Conservation (phyloP, 2,797 vertebrate genomes). For the Rhinella marina region DNA sequence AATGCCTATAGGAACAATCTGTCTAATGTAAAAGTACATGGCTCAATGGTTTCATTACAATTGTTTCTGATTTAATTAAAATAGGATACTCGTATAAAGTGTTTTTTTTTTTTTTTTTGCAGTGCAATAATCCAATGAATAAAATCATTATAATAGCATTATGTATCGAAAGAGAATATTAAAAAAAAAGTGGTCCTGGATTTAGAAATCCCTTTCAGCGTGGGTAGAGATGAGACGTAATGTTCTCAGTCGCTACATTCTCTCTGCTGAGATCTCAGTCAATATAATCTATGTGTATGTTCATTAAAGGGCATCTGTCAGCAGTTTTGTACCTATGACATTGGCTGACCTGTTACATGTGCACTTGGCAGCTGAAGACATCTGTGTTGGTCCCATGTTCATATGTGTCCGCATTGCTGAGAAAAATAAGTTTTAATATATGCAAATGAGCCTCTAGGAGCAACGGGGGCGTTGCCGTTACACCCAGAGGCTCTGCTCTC, state of each 20-base stretch:
- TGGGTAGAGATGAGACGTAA: neutral
- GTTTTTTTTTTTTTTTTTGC: neutral
- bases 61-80: slow-evolving; percentile 32
- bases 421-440: too few relatives aligned
- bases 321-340: neutral
- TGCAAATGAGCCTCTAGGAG: too few relatives aligned
- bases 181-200: neutral
- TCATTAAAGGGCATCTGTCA: too few relatives aligned
- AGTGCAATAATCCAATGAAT: slow-evolving; percentile 13
- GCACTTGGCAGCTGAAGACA: too few relatives aligned
- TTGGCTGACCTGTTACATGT: too few relatives aligned
- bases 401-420: too few relatives aligned
- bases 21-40: slow-evolving; percentile 19
- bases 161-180: slow-evolving; percentile 3
- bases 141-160: neutral
- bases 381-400: neutral
- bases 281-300: neutral
- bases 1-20: slow-evolving; percentile 5
- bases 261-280: neutral
- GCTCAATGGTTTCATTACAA: slow-evolving; percentile 27
- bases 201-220: neutral
- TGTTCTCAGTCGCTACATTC: neutral
- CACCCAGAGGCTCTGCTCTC: too few relatives aligned
- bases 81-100: neutral
- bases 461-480: too few relatives aligned